Evolutionary conservation across 1,140 invertebrate genomes (phyloP), one percentile per base, ranked within the genome.

Genomic region (Drosophila ogumai): DNA sequence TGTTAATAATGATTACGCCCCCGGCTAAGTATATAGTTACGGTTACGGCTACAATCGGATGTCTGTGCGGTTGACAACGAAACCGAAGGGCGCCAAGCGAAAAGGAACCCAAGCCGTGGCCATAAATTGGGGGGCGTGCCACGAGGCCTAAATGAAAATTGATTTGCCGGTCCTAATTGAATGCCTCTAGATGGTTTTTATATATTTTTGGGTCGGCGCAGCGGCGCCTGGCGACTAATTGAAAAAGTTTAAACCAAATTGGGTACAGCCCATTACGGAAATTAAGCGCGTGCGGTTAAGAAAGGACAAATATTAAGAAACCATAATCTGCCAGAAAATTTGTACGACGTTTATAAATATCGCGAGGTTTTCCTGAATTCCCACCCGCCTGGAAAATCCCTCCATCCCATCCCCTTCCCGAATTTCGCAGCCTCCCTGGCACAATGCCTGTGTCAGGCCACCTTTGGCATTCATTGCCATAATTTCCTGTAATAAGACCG

Each of bases 401-500:
- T 2, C 56, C 36, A n/a, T 40, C 17, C 12, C 61, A 22, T 9
- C 31, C 47, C 34, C 34, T 43, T 36, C 28, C 44, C 55, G n/a
- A 2, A 17, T 19, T 28, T 47, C 28, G 17, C 68, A 49, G 22
- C 36, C 52, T 46, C 34, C 52, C 63, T 69, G 63, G 67, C 67
- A 59, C 49, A 72, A 46, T 73, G 80, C 56, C 82, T 69, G 82
- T 76, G 75, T 69, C 71, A 65, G 46, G 72, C 63, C 54, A 79
- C 79, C 84, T 87, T 87, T 90, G 85, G 69, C 85, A 90, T 90
- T 88, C 85, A 88, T 88, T 90, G 85, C 78, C 85, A 85, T 88
- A 84, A 88, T 88, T 88, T 88, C 85, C 85, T 90, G 85, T 88
- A 90, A 90, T 90, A 87, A 88, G 77, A 72, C 46, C 69, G 77